Base-by-base conservation (phyloP, 1,140 invertebrate genomes). In the Luehdorfia chinensis region DNA sequence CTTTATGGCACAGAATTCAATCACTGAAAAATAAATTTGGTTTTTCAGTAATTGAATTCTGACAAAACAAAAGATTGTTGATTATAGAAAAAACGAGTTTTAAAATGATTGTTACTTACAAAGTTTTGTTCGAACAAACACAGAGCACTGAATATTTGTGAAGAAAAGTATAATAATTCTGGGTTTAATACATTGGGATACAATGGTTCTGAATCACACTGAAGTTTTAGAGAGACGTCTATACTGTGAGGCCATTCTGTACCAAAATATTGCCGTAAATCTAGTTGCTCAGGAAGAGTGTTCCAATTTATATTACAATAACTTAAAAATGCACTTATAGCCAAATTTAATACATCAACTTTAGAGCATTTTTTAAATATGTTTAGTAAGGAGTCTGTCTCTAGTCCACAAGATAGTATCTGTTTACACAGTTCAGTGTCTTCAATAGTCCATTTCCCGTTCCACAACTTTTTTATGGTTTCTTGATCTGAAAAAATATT, bases 271-370 rank as follows among this genome's bases (percentile, higher is more conserved):
- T 87, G 62, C 48, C 65, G 59, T 57, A 70, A 68, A 18, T 62
- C 36, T 3, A 79, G 68, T 30, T 84, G 55, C 53, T 86, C 62
- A 50, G 88, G 74, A n/a, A 94, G 93, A 5, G 95, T 93, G 47
- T 92, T 92, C 89, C 94, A 96, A 81, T 97, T 97, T 23, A 87
- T 88, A 79, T 95, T 93, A 47, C 94, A 89, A 87, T 96, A 97
- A 25, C 89, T 85, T 41, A 93, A 88, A 7, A 96, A 75, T 27
- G 71, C 56, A 51, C 54, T 64, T 0, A 80, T 58, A 9, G 65
- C 67, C 8, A 69, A 32, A 21, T 63, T 50, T 12, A 76, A 50
- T 12, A 74, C 32, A 14, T 54, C 43, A 43, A 75, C 55, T 28
- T 75, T 21, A 16, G 51, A 30, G 36, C 71, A 45, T n/a, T 16